Conservation (phyloP, 2,888 invertebrate genomes). For the Rhagium mordax region DNA sequence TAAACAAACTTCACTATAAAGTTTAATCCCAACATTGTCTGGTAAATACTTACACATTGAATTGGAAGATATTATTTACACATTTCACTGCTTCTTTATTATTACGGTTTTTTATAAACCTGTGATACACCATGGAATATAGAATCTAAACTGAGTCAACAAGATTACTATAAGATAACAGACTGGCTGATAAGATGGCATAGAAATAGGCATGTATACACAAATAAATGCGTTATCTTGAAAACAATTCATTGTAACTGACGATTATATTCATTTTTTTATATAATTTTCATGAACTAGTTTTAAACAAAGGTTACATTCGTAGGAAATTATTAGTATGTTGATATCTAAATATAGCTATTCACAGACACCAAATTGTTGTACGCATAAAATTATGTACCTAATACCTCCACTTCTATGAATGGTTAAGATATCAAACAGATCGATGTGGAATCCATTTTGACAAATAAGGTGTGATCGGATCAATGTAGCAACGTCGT, state of each 20-base stretch:
- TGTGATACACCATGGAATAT: slow-evolving; percentile 36
- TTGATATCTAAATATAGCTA: not conserved
- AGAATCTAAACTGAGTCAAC: slow-evolving; percentile 57
- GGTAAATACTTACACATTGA: not conserved
- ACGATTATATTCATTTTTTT: not conserved
- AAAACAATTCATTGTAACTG: slow-evolving; percentile 19
- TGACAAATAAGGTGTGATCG: no score
- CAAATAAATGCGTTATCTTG: slow-evolving; percentile 26
- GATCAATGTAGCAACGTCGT: no score
- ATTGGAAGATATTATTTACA: not conserved
- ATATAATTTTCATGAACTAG: not conserved
- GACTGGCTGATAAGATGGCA: slow-evolving; percentile 44
- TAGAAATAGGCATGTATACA: slow-evolving; percentile 30
- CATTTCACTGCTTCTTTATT: slow-evolving; percentile 14
- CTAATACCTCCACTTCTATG: no score
- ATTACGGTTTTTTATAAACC: slow-evolving; percentile 10
- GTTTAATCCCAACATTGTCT: not conserved
- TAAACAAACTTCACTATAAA: slow-evolving; percentile 4
- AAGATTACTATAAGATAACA: slow-evolving; percentile 55
- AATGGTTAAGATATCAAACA: no score
- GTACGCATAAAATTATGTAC: not conserved
- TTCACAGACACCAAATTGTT: not conserved
- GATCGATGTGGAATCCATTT: no score
- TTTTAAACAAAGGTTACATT: not conserved
- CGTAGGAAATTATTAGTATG: no score